phyloP scores from a whole-genome alignment of 2,888 invertebrate genomes.

The Drosophila histrio region DNA sequence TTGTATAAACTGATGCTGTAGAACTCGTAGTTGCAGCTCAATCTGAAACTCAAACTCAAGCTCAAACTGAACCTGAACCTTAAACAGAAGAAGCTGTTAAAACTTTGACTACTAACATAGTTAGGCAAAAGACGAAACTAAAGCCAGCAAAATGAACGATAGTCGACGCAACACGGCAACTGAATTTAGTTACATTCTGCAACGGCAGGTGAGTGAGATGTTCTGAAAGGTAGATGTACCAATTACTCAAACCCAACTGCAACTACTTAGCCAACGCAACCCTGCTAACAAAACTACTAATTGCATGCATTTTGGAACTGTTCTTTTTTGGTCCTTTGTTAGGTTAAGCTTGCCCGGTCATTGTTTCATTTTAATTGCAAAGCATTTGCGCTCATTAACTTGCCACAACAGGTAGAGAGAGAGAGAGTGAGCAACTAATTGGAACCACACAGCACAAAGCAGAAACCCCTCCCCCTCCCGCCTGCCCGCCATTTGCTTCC shows the following conservation, averaged over 20 bases:
- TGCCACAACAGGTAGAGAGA: slow-evolving; percentile 33
- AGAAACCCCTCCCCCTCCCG: neutral
- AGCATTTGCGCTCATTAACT: slow-evolving; percentile 64
- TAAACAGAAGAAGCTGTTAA: slow-evolving; percentile 37
- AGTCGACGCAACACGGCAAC: slow-evolving; percentile 83
- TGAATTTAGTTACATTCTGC: slow-evolving; percentile 84
- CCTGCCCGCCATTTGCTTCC: neutral
- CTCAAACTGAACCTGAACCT: slow-evolving; percentile 12
- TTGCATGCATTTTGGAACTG: slow-evolving; percentile 48
- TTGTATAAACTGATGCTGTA: slow-evolving; percentile 32
- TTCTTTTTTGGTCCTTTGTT: slow-evolving; percentile 13
- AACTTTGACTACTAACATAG: slow-evolving; percentile 46
- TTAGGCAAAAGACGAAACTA: slow-evolving; percentile 29
- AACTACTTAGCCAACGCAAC: too few relatives aligned
- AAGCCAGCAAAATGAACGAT: slow-evolving; percentile 76
- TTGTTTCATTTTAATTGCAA: slow-evolving; percentile 62
- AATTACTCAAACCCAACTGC: slow-evolving; percentile 15
- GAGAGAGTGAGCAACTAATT: slow-evolving; percentile 27
- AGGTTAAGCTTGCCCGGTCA: slow-evolving; percentile 3
- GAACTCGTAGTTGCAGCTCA: slow-evolving; percentile 1
- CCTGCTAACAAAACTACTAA: slow-evolving; percentile 16
- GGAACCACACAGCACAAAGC: slow-evolving; percentile 19
- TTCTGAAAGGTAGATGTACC: neutral
- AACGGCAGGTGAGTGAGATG: slow-evolving; percentile 81
- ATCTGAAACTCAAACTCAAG: slow-evolving; percentile 25